Evolutionary conservation across 2,797 vertebrate species (phyloP), one percentile per base, ranked within the genome.

Genomic region (Myotis daubentonii): DNA sequence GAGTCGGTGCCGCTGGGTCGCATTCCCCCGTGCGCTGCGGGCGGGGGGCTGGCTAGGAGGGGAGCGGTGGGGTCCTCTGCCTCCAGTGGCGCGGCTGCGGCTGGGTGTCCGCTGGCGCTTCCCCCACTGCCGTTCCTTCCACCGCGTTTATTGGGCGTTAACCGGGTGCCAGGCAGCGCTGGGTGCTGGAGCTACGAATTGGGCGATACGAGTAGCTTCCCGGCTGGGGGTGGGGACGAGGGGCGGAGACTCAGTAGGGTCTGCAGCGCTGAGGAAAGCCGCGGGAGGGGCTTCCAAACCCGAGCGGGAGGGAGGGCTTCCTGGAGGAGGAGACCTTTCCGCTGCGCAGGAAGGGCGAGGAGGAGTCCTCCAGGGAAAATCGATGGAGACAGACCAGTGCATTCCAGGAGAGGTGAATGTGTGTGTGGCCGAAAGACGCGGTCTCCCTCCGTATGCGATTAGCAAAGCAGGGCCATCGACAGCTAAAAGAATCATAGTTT

Each of bases 41-140:
- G 13, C 38, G 3, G 15, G 44, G 60, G n/a, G 19, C 62, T 8
- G 8, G 5, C 1, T 6, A 60, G 22, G 16, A 75, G 62, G 83
- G 51, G 38, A 85, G 28, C 66, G 25, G 8, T 17, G 20, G 47
- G 10, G 53, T 80, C 66, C 2, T 44, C 20, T 11, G 38, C 8
- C 1, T 4, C 15, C 19, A 17, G 66, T 4, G 4, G 8, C 5
- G 76, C 0, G 41, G 17, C 13, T 38, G 8, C 2, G 17, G 51
- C 38, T 6, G 71, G 41, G 38, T 7, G 28, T 49, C 47, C 5
- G 15, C 51, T 44, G 30, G 65, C 12, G 12, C 41, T 12, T 36
- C 10, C 22, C 17, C 36, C 12, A 6, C 6, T 0, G 7, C 20
- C 6, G 5, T 22, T 16, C 38, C 28, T 28, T 19, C 15, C 71